Conservation (phyloP, 2,888 invertebrate genomes). For the Leucophenga maculata region DNA sequence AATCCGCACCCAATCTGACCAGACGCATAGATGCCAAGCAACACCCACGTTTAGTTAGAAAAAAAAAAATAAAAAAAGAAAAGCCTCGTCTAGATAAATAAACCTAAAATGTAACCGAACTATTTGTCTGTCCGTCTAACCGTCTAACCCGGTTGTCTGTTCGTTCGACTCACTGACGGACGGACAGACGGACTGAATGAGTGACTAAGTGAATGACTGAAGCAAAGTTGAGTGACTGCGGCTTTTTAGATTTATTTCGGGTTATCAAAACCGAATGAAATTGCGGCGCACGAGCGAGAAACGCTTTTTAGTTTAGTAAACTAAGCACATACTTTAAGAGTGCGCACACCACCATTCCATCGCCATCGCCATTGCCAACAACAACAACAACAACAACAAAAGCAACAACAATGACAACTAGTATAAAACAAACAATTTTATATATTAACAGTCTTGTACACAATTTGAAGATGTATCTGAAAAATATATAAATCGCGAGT, state of each 20-base stretch:
- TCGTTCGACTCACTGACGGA: not conserved
- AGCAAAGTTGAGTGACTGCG: constrained; percentile 43
- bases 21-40: too few relatives aligned
- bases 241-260: constrained; percentile 53
- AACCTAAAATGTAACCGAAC: not conserved
- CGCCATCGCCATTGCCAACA: too few relatives aligned
- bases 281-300: not conserved
- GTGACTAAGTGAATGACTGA: not conserved
- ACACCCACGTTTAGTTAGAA: not conserved
- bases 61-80: not conserved
- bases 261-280: constrained; percentile 39
- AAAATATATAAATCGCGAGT: too few relatives aligned
- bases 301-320: constrained; percentile 35
- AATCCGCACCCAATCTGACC: too few relatives aligned
- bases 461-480: too few relatives aligned
- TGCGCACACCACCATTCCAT: constrained; percentile 18
- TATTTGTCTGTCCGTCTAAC: not conserved
- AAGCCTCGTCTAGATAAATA: not conserved
- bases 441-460: not conserved
- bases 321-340: constrained; percentile 41
- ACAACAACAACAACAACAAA: not conserved
- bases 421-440: not conserved
- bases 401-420: not conserved
- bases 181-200: not conserved
- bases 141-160: not conserved